Evolutionary conservation across 2,113 vertebrate genomes (phyloP).

Genomic region (Microcebus murinus): DNA sequence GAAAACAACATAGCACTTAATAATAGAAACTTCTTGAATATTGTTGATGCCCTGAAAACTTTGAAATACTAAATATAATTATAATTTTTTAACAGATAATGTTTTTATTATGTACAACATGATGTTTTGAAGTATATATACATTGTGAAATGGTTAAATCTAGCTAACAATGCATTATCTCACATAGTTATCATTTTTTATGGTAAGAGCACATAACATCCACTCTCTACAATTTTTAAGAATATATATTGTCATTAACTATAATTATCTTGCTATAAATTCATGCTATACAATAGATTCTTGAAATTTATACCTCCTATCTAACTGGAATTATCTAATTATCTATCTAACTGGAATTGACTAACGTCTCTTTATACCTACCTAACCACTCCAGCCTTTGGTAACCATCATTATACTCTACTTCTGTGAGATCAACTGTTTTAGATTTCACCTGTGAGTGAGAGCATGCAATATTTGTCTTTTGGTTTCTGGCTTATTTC

Average conservation of each 20-base stretch:
- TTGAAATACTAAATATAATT: neutral
- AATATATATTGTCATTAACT: neutral
- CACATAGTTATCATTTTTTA: neutral
- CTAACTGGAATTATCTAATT: neutral
- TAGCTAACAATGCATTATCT: neutral
- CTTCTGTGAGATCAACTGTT: neutral
- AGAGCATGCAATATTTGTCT: neutral
- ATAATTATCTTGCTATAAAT: neutral
- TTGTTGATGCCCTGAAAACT: conserved; percentile 12
- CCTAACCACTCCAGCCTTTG: neutral
- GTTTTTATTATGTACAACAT: neutral
- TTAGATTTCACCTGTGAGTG: neutral
- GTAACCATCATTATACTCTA: neutral
- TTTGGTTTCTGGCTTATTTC: neutral
- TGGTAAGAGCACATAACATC: neutral
- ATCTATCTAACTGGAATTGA: neutral
- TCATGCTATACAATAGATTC: neutral
- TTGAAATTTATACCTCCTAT: neutral
- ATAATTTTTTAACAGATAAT: neutral
- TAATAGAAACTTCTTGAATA: neutral
- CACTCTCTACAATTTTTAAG: neutral
- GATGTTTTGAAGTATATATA: neutral
- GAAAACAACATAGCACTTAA: neutral
- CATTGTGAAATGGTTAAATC: neutral
- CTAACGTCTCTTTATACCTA: neutral